Evolutionary conservation across 2,113 vertebrate genomes (phyloP).

Genomic region (Hemicordylus capensis): DNA sequence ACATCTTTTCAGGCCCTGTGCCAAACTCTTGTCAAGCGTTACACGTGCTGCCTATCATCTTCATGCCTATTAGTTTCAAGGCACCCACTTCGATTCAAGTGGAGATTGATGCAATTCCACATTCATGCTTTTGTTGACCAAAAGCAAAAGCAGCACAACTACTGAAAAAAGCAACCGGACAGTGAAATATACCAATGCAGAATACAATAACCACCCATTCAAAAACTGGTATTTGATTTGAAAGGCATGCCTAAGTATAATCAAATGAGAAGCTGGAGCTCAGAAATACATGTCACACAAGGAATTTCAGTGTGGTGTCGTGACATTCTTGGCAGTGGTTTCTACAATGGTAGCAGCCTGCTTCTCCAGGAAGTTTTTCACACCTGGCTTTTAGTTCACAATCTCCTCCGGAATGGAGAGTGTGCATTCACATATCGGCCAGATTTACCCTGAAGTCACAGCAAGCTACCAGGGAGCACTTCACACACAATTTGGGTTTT

Average conservation of each 20-base stretch:
- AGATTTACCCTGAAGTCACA: too few species aligned
- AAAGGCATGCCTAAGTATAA: too few species aligned
- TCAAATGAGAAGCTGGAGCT: not conserved
- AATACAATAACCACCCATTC: not conserved
- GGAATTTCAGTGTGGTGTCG: not conserved
- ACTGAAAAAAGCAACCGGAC: not conserved
- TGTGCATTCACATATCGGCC: too few species aligned
- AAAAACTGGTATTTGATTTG: not conserved
- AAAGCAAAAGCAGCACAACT: not conserved
- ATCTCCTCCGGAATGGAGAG: too few species aligned
- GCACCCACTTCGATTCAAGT: not conserved
- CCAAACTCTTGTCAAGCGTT: not conserved
- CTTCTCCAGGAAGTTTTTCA: too few species aligned
- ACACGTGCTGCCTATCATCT: not conserved
- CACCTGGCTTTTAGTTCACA: too few species aligned
- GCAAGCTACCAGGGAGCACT: too few species aligned
- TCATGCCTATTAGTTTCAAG: not conserved
- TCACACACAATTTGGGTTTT: too few species aligned
- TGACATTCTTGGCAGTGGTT: not conserved
- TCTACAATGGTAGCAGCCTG: not conserved
- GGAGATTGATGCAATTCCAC: not conserved
- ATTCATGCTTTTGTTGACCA: not conserved
- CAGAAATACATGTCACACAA: not conserved
- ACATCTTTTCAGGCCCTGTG: not conserved
- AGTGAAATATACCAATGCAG: not conserved